Percentiles rank a stretch among this genome's conserved stretches.
phyloP scores from a whole-genome alignment of 2,797 vertebrate species.

The Cuculus canorus region DNA sequence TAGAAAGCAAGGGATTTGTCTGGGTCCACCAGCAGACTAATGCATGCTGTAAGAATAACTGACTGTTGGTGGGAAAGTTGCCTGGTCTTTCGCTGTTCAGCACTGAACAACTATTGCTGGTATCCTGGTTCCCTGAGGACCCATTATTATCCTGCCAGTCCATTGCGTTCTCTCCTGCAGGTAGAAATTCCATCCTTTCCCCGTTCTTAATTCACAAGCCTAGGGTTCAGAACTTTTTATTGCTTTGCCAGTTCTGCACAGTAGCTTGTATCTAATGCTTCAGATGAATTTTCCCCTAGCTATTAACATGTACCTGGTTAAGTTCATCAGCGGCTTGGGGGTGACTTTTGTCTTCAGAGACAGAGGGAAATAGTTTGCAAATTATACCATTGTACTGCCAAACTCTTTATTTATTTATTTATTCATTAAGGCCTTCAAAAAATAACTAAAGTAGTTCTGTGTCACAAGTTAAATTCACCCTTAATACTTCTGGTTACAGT shows the following conservation, averaged over 20 bases:
- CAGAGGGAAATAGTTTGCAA: constrained; percentile 42
- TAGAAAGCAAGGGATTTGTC: background rate
- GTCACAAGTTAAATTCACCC: background rate
- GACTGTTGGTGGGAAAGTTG: background rate
- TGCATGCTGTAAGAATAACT: background rate
- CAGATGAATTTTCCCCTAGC: background rate
- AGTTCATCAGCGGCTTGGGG: constrained; percentile 32
- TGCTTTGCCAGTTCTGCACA: background rate
- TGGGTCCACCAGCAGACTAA: background rate
- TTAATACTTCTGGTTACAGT: background rate
- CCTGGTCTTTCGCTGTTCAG: background rate
- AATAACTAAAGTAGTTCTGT: background rate
- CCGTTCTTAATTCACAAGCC: background rate
- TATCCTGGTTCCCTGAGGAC: background rate
- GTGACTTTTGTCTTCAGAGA: constrained; percentile 40
- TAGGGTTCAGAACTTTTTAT: background rate
- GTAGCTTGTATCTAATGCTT: background rate
- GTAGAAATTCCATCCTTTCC: background rate
- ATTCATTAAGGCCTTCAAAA: background rate
- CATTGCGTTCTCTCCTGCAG: background rate
- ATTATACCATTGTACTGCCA: background rate
- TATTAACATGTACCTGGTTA: constrained; percentile 13
- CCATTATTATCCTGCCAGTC: background rate
- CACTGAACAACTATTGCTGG: background rate
- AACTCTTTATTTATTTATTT: background rate